Evolutionary conservation across 2,113 vertebrate species (phyloP), one percentile per base, ranked within the genome.

Genomic region (Oreochromis aureus): DNA sequence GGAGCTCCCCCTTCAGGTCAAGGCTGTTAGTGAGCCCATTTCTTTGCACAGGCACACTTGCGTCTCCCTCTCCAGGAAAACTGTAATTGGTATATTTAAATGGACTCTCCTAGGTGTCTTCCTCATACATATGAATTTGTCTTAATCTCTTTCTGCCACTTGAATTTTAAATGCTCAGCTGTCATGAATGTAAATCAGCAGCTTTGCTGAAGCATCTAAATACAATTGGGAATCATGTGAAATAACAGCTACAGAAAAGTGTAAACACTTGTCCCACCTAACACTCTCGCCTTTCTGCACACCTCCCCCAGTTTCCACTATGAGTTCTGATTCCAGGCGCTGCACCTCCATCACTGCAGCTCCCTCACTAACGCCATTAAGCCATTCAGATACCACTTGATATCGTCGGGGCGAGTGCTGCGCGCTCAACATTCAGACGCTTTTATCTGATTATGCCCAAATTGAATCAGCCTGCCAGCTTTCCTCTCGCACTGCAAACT

Each of bases 371-470:
- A 93, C 88, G 76, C 59, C 61, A 80, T 92, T 86, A 89, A 15
- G 10, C 53, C 73, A 16, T 87, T 91, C 86, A 76, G 36, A 89
- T 89, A 76, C 10, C 81, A 89, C 90, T 84, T 90, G 87, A 94
- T 94, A 89, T 85, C 53, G 41, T 58, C 11, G 5, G 69, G 32
- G 69, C 32, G 83, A 88, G 61, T 6, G 41, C 83, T 3, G 66
- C 1, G 46, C 79, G 88, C 84, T 46, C 51, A 2, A 81, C 63
- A 46, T 91, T 90, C 85, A 91, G 83, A 76, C 27, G 11, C 89
- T 87, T 84, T 90, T 48, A 93, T 95, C 84, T 22, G 69, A 92
- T 95, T 91, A 89, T 61, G 2, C 1, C 22, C 36, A 91, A 94
- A 95, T 95, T 44, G 51, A 90, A 91, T 96, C 85, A 86, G 53